Evolutionary conservation across 2,113 vertebrate genomes (phyloP), one percentile per base, ranked within the genome.

Genomic region (Sylvietta virens): DNA sequence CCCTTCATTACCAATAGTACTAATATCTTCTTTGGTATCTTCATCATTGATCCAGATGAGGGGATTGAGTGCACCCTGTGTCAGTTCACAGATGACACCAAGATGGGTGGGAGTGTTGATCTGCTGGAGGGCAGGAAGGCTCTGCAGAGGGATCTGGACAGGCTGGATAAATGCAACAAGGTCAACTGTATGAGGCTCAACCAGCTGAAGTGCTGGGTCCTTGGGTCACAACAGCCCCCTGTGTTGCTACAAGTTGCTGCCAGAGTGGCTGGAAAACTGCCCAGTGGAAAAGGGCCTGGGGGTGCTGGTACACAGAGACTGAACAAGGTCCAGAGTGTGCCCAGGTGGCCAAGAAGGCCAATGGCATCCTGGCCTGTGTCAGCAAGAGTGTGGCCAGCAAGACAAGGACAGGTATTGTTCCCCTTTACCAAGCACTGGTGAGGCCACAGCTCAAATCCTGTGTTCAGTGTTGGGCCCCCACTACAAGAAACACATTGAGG

Each of bases 351-450:
- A 47, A 54, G 31, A 42, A 56, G 24, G 9, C 11, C 26, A 56
- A 9, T 6, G 45, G 17, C 14, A 35, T 2, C 42, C 39, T 83
- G 18, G 13, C 7, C 14, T 51, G 13, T 4, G 11, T 39, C 33
- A 57, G 16, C 13, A n/a, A 13, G 19, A 4, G 4, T 19, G 44
- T 15, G 44, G 7, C 9, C n/a, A 85, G 8, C 33, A 64, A 20
- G 33, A 37, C 0, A 11, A 44, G 4, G 42, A 8, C 9, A 45
- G 45, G 0, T 11, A 54, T 27, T 24, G 4, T n/a, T 1, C 8
- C 23, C 7, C 17, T 65, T 7, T 51, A 19, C 24, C 19, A 4
- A 2, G 7, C 51, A 27, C 30, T 27, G 12, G 7, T 16, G 39
- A 53, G 18, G n/a, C 9, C 7, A 1, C 6, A 60, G 6, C 26